Evolutionary conservation across 2,888 invertebrate genomes (phyloP).

Genomic region (Eumacrocentrus americanus): DNA sequence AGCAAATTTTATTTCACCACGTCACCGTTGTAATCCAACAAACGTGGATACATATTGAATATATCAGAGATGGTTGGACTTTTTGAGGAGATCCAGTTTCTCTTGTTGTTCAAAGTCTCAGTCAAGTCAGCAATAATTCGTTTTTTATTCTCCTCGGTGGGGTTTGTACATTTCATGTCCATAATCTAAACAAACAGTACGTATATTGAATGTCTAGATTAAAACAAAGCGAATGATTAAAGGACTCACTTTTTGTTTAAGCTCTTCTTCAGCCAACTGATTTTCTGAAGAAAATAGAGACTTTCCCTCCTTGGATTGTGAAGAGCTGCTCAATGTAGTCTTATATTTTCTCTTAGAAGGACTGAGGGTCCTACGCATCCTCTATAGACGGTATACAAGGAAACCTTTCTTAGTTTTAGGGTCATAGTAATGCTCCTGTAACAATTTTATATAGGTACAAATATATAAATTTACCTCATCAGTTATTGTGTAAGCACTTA

Average conservation of each 20-base stretch:
- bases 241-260: background rate
- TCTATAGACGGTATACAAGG: background rate
- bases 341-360: background rate
- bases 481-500: background rate
- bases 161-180: background rate
- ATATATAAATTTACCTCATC: background rate
- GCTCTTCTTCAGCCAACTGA: background rate
- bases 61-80: background rate
- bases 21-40: background rate
- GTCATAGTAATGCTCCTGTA: slow-evolving; percentile 2
- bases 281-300: background rate
- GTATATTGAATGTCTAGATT: background rate
- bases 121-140: background rate
- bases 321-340: background rate
- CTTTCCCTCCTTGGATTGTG: background rate
- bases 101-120: background rate
- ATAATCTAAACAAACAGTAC: background rate
- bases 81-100: background rate
- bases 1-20: background rate
- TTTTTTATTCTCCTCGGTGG: background rate
- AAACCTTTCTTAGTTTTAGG: background rate
- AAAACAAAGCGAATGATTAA: background rate
- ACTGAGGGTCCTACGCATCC: background rate
- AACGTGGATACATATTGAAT: background rate
- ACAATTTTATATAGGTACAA: background rate